Evolutionary conservation across 2,113 vertebrate species (phyloP), one percentile per base, ranked within the genome.

Genomic region (Muscicapa adusta): DNA sequence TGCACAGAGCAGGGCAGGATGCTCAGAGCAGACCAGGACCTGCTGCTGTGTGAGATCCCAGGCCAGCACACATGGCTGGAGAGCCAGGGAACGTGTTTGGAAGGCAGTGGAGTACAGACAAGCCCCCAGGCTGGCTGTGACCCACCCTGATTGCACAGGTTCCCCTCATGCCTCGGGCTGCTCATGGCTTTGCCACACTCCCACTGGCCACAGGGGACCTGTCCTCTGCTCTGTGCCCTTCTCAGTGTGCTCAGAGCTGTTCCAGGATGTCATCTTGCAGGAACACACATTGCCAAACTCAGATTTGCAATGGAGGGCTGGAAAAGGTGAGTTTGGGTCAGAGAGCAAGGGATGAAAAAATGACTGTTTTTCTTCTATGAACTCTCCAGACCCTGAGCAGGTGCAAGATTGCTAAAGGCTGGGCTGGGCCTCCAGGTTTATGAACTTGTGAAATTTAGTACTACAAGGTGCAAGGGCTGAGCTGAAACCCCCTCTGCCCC

Each of bases 131-230:
- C n/a, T 84, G 10, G 1, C 47, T 38, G 26, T 51, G 54, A 47
- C n/a, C 56, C 70, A 14, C 6, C 2, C 50, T n/a, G 54, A 36
- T 51, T 34, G 45, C 78, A 61, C 54, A 68, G 50, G 20, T 16
- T 72, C 34, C 29, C 58, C 34, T 45, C 0, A 0, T 38, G 36
- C 33, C 50, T 36, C 5, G 0, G 54, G 5, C 63, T 42, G 34
- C 53, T 48, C 0, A 0, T 33, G 43, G 42, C 58, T 68, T 58
- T 75, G 38, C 42, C 47, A 40, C 0, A 0, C 24, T 70, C 31
- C 71, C 58, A 29, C 20, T 1, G 2, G 8, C 8, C 40, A 77
- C 50, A 63, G 42, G 5, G 20, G 36, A 61, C 25, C 10, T 62
- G 36, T 42, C 33, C 36, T 33, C 28, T 6, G 5, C 5, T 26